Conservation (phyloP, 2,888 invertebrate species). For the Stenodema calcarata region DNA sequence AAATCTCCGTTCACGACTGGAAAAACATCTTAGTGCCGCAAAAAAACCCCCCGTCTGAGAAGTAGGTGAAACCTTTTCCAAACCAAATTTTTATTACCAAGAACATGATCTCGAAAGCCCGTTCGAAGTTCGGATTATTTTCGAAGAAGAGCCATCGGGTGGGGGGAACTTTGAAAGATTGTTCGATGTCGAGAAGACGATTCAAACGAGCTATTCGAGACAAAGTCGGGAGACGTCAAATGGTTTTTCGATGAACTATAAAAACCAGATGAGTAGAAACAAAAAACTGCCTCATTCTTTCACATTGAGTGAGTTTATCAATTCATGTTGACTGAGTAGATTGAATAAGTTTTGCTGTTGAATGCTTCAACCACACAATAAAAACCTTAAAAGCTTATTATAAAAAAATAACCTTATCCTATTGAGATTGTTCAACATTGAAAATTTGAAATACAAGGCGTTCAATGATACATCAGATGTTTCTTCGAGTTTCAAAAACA, state of each 20-base stretch:
- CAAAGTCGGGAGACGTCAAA: not conserved
- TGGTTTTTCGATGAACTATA: not conserved
- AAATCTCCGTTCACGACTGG: not conserved
- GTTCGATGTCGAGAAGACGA: not conserved
- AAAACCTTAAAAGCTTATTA: too few species aligned
- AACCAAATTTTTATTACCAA: not conserved
- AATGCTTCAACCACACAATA: too few species aligned
- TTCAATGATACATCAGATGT: too few species aligned
- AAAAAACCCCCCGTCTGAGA: not conserved
- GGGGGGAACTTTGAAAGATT: not conserved
- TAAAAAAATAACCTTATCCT: too few species aligned
- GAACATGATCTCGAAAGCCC: not conserved
- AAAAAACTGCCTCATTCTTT: not conserved
- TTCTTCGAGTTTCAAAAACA: too few species aligned
- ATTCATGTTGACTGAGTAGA: too few species aligned
- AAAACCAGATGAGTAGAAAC: not conserved
- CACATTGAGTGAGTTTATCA: too few species aligned
- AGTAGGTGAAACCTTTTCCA: not conserved
- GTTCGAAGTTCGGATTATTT: not conserved
- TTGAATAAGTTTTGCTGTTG: too few species aligned
- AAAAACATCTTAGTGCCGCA: not conserved
- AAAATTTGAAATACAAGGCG: too few species aligned
- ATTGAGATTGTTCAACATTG: too few species aligned
- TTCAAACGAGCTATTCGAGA: too few species aligned
- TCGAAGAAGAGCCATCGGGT: not conserved